Base-by-base conservation (phyloP, 2,113 vertebrate genomes). In the Datnioides undecimradiatus region DNA sequence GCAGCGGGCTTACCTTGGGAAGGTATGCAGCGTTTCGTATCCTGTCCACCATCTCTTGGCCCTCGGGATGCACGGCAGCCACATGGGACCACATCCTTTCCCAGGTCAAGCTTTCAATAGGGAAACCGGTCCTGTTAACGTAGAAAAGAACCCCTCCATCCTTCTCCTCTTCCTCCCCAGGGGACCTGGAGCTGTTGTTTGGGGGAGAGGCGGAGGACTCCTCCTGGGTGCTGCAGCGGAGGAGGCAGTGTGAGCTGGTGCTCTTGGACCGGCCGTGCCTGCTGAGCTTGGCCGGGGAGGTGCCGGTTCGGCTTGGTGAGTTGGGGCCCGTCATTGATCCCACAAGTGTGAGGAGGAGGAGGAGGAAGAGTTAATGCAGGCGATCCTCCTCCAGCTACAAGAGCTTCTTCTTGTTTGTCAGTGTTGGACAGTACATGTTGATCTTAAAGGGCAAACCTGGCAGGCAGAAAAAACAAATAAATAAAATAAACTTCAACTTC, bases 81-180 rank as follows among this genome's bases (percentile, higher is more conserved):
- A 99, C 98, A 46, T 99, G 97, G 25, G 92, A 83, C 98, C 98
- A 99, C 97, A 99, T 98, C 64, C 97, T 91, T 75, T 98, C 97
- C 98, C 98, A 99, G 76, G 97, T 99, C 69, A 94, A 90, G 62
- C 93, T 89, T 81, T 99, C 97, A 41, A 99, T 97, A 73, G 98
- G 98, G 76, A 99, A 99, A 38, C 98, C 98, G 46, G 95, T 95
- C 87, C 97, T 96, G 92, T 99, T 99, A 29, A 99, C 97, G 29
- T 97, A 96, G 87, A 99, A 99, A 1, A 96, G 95, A 51, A 95
- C 93, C 33, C 96, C 97, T 38, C 96, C 97, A 62, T 98, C 97
- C 93, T 97, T 97, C 90, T 97, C 97, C 77, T 98, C 97, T 67
- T 98, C 97, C 58, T 95, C 95, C 59, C 95, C 96, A 0, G 96